These are phyloP conservation scores for Lepidocolaptes lacrymiger DNA, from an alignment of 2,797 vertebrate genomes.

Conservation along the genomic window DNA sequence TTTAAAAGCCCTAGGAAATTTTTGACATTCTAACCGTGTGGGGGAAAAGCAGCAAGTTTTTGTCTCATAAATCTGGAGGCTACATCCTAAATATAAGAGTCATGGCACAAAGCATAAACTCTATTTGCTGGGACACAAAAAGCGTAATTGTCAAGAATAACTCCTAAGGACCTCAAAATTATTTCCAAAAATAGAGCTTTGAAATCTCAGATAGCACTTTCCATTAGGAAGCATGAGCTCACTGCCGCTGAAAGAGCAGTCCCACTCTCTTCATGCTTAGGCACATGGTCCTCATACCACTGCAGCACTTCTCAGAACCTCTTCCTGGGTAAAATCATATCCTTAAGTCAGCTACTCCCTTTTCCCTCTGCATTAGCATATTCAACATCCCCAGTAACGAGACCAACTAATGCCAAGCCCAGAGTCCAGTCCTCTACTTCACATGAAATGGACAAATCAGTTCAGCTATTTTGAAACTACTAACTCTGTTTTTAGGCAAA, in stretches of 20 bases:
- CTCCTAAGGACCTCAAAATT: neutral
- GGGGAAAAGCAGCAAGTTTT: neutral
- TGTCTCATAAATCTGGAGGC: neutral
- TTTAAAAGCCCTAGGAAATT: neutral
- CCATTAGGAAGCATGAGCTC: neutral
- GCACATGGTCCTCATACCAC: neutral
- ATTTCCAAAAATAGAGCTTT: neutral
- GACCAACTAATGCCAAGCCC: neutral
- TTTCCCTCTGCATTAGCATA: neutral
- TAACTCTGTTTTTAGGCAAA: neutral
- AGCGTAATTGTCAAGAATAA: neutral
- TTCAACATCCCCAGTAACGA: neutral
- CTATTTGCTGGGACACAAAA: neutral
- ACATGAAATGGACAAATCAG: neutral
- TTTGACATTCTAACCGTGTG: neutral
- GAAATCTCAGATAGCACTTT: neutral
- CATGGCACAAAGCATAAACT: neutral
- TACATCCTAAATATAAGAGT: neutral
- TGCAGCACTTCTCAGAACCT: neutral
- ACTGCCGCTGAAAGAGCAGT: neutral
- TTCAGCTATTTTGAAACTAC: neutral
- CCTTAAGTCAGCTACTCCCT: neutral
- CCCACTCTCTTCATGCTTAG: neutral
- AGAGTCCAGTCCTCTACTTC: neutral
- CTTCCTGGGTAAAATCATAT: rapidly evolving